A percentile compares a stretch with the other conserved stretches of the same genome.
phyloP scores from a whole-genome alignment of 53 echinoderm and acorn worm genomes.

The Astropecten irregularis region DNA sequence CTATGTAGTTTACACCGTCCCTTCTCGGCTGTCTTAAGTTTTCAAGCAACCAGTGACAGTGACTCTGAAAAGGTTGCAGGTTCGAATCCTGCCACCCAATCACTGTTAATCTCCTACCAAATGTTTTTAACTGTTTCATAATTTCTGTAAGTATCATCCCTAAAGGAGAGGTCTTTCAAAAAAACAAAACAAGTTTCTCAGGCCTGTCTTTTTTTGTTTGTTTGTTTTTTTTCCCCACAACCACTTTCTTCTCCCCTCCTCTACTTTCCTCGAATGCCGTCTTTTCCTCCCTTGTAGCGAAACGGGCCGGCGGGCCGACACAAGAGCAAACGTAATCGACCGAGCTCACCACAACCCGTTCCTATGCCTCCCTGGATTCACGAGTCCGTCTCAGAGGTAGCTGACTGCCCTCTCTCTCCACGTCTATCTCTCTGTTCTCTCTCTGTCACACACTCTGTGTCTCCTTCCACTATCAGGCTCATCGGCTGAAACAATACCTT shows the following conservation, averaged over 20 bases:
- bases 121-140: too few species aligned
- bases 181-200: conserved; percentile 11
- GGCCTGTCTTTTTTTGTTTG: conserved; percentile 12
- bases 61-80: too few species aligned
- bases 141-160: background rate
- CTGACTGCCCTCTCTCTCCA: background rate
- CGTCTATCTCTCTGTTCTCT: background rate
- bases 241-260: conserved; percentile 43
- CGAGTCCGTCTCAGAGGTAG: conserved; percentile 80
- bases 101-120: too few species aligned
- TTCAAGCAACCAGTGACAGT: too few species aligned
- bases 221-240: too few species aligned
- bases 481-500: too few species aligned
- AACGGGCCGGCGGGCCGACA: conserved; percentile 79
- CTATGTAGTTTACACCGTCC: too few species aligned
- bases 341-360: conserved; percentile 77
- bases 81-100: too few species aligned
- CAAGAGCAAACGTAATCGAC: conserved; percentile 78
- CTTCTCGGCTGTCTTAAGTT: too few species aligned
- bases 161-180: too few species aligned
- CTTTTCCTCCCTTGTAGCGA: conserved; percentile 63
- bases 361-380: conserved; percentile 84
- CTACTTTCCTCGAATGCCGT: conserved; percentile 30
- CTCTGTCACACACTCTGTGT: too few species aligned
- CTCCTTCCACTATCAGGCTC: too few species aligned